Percentiles rank a stretch among this genome's conserved stretches.
Evolutionary conservation across 2,888 invertebrate genomes (phyloP).

Genomic region (Tridacna crocea): DNA sequence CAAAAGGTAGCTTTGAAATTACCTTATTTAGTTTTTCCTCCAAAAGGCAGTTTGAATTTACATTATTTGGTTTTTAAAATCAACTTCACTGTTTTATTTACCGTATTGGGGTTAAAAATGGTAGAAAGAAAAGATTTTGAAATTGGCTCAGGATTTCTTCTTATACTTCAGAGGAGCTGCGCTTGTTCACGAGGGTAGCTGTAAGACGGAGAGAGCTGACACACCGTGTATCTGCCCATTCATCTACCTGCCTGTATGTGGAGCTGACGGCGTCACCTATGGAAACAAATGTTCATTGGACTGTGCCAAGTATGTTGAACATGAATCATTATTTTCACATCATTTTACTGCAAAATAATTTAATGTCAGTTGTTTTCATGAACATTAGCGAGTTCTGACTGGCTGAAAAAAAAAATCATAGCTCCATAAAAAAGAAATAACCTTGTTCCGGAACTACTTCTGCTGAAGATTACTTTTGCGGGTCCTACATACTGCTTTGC

Average conservation of each 20-base stretch:
- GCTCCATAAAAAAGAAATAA: too few species aligned
- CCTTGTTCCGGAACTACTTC: too few species aligned
- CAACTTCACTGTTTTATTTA: too few species aligned
- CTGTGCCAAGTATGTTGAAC: background rate
- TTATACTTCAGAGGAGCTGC: background rate
- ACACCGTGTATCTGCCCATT: constrained; percentile 13
- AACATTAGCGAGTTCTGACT: too few species aligned
- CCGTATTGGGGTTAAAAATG: background rate
- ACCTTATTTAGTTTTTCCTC: too few species aligned
- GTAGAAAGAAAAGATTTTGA: background rate
- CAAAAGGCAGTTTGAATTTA: too few species aligned
- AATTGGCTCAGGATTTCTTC: background rate
- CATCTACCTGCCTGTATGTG: constrained; percentile 18
- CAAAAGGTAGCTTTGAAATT: too few species aligned
- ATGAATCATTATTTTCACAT: background rate
- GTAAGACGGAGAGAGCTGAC: background rate
- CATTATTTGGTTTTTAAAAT: too few species aligned
- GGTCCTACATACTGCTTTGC: too few species aligned
- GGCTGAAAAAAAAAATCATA: too few species aligned
- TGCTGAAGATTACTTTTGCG: too few species aligned
- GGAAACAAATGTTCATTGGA: constrained; percentile 13
- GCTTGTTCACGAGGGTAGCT: background rate
- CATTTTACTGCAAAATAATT: background rate
- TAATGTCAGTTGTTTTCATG: background rate
- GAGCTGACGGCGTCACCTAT: constrained; percentile 13